Base-by-base conservation (phyloP, 2,888 invertebrate genomes). In the Chaitophorus viminalis region DNA sequence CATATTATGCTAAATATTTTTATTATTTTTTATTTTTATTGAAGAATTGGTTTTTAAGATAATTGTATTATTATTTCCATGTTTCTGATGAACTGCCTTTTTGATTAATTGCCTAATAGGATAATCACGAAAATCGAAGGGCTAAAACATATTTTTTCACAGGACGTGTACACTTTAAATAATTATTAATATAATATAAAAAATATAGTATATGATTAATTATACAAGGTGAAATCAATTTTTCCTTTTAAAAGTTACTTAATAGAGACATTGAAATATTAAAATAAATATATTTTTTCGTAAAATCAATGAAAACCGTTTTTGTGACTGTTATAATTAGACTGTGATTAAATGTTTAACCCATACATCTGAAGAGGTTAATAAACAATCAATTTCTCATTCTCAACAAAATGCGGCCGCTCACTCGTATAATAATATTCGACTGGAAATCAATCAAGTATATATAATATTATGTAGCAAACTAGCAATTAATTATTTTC, bases 291-390 rank as follows among this genome's bases (percentile, higher is more conserved):
- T 3, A 25, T n/a, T 31, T 81, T 21, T 5, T 17, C 65, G 18
- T 29, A 29, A 29, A 39, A 68, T 0, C 79, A 79, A 60, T 31
- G 65, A 9, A 52, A 14, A 36, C 17, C 29, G 36, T 79, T 79
- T 33, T 79, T 18, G 65, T 65, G 79, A 18, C 79, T 39, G 79
- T 39, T 39, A 81, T 81, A 65, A 81, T 68, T 81, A 68, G 31
- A 81, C 31, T 29, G 18, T 39, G 65, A 18, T 81, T 65, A 68
- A 81, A 81, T 81, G 39, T 68, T 81, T 65, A 39, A 29, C 65
- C 29, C 79, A 9, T n/a, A 79, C 29, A 79, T 65, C 39, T 65
- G 65, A 65, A 29, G 39, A 81, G 65, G 29, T 81, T 81, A 68
- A 81, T 39, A 65, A 39, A 68, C 29, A 65, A 81, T 68, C 79